Conservation (phyloP, 2,888 invertebrate species). For the Acanthococcus lagerstroemiae region DNA sequence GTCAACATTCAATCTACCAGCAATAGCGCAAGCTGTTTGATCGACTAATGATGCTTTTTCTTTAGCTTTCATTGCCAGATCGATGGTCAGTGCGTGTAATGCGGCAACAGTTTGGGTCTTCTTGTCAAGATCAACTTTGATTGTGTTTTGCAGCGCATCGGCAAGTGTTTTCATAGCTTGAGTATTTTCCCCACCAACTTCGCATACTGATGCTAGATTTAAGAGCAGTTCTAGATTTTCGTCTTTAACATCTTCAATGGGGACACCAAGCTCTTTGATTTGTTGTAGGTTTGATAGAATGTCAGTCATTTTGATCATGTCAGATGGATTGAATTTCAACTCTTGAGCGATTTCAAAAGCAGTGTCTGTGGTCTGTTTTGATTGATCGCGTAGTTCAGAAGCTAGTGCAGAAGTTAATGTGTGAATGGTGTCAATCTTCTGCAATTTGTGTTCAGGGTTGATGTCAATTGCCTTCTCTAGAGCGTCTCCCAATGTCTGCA, state of each 20-base stretch:
- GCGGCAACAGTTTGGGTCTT: neutral
- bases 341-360: conserved; percentile 38
- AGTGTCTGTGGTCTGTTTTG: neutral
- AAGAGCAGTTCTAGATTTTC: neutral
- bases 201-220: neutral
- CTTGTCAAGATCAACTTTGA: neutral
- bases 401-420: neutral
- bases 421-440: neutral
- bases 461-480: neutral
- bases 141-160: neutral
- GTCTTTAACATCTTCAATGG: neutral
- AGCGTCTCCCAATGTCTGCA: neutral
- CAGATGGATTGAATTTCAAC: conserved; percentile 40
- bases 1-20: neutral
- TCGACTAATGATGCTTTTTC: neutral
- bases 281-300: neutral
- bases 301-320: conserved; percentile 35
- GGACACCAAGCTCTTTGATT: neutral
- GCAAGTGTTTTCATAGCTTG: neutral
- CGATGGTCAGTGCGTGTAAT: neutral
- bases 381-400: neutral
- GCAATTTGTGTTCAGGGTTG: neutral
- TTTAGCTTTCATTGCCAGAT: neutral
- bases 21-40: neutral
- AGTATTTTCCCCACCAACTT: neutral